These are phyloP conservation scores for Gadus chalcogrammus DNA, from an alignment of 2,113 vertebrate genomes.

Conservation along the genomic window DNA sequence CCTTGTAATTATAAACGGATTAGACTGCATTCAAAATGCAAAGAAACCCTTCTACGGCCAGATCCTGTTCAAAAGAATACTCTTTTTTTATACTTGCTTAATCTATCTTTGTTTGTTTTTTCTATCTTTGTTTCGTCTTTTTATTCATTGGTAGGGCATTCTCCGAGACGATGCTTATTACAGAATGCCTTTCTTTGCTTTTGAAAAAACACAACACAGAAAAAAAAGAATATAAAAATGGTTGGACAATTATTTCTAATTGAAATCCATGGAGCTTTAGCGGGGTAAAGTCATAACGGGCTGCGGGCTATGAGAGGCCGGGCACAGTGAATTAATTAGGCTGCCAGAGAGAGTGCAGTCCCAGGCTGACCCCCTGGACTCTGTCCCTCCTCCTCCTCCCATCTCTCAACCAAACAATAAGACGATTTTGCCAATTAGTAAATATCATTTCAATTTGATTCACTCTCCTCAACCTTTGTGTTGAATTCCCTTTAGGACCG, in stretches of 20 bases:
- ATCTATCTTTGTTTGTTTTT: too few relatives aligned
- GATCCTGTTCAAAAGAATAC: constrained; percentile 61
- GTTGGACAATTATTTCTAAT: constrained; percentile 44
- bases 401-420: constrained; percentile 83
- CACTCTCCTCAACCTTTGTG: too few relatives aligned
- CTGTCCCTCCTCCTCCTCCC: constrained; percentile 62
- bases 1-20: constrained; percentile 72
- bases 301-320: constrained; percentile 81
- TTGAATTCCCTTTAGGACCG: too few relatives aligned
- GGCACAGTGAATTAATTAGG: constrained; percentile 94
- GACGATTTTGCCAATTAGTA: constrained; percentile 90
- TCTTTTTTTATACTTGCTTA: not conserved
- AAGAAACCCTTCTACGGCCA: constrained; percentile 55
- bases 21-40: constrained; percentile 64
- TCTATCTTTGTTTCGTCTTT: too few relatives aligned
- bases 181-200: not conserved
- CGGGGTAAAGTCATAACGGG: constrained; percentile 79
- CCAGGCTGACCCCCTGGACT: constrained; percentile 85
- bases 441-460: constrained; percentile 68
- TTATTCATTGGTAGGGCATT: too few relatives aligned
- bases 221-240: too few relatives aligned
- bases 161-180: too few relatives aligned
- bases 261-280: constrained; percentile 52
- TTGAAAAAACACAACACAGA: not conserved
- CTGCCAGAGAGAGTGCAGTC: constrained; percentile 84